Conservation (phyloP, 2,797 vertebrate species). For the Xerus rutilus region DNA sequence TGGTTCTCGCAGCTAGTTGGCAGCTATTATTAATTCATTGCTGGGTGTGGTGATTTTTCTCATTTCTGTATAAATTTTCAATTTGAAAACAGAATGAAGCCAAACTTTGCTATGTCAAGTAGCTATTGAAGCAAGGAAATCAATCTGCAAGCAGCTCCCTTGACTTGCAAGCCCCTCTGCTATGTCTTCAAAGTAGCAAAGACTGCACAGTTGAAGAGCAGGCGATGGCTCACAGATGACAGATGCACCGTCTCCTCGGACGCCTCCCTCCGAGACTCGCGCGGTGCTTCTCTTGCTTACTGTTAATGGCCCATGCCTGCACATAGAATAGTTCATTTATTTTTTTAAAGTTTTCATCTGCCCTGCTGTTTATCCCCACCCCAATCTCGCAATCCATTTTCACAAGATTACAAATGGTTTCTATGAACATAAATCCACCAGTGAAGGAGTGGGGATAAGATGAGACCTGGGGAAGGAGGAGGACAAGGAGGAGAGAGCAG, state of each 20-base stretch:
- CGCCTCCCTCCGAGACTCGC: background rate
- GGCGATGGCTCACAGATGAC: constrained; percentile 66
- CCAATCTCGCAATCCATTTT: constrained; percentile 30
- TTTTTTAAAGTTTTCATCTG: constrained; percentile 60
- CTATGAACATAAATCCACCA: background rate
- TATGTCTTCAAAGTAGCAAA: background rate
- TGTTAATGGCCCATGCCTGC: constrained; percentile 74
- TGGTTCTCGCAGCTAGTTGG: constrained; percentile 73
- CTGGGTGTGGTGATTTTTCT: constrained; percentile 81
- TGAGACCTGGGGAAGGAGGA: background rate
- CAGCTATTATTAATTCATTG: constrained; percentile 81
- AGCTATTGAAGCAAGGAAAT: constrained; percentile 71
- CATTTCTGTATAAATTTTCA: constrained; percentile 77
- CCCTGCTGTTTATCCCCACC: constrained; percentile 40
- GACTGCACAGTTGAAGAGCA: constrained; percentile 5
- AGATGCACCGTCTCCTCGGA: background rate
- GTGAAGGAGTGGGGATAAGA: background rate
- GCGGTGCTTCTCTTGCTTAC: constrained; percentile 46
- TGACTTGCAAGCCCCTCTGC: background rate
- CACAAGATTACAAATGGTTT: constrained; percentile 52
- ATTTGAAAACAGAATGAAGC: constrained; percentile 70
- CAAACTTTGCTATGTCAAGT: constrained; percentile 72
- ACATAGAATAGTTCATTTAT: constrained; percentile 65
- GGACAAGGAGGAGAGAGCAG: background rate
- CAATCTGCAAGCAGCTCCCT: constrained; percentile 52